Base-by-base conservation (phyloP, 1,140 invertebrate species). In the Tetraneura akinire region DNA sequence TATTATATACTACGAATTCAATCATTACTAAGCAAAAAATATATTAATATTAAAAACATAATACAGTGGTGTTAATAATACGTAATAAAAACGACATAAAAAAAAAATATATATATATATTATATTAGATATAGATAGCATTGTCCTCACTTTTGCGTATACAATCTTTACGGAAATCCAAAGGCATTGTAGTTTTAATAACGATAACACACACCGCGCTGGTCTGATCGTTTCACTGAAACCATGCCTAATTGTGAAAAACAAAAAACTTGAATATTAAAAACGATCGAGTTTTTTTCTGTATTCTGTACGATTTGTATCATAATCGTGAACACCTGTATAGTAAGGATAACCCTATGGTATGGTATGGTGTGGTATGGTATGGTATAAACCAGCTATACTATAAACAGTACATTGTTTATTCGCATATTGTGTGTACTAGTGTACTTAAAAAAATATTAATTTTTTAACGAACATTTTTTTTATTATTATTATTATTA, bases 151-250 rank as follows among this genome's bases (percentile, higher is more conserved):
- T 76, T 76, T 76, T 76, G 47, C 71, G 51, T 23, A 32, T 57
- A 76, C 18, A 55, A 37, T 76, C 71, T 57, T 57, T 76, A 76
- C 23, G 32, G 51, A 53, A 76, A 76, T 57, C 71, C 71, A 57
- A 76, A 55, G 71, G 71, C 71, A 76, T 76, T 76, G 51, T 47
- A 76, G 71, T 57, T 76, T 76, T 55, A 76, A 57, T 57, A 57
- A 55, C 32, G 51, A 76, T 76, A 76, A 57, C 71, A 53, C 32
- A 73, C 49, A 73, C 70, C 70, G 29, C 16, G 51, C 57, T 26
- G 51, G 29, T 32, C 71, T 76, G 71, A 76, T 42, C n/a, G 71
- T 76, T 57, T 76, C 71, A 42, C 6, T 51, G 32, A 76, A 76
- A 76, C 53, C 51, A 76, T 76, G 71, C 71, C 71, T 76, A 57